Evolutionary conservation across 2,113 vertebrate species (phyloP).

Genomic region (Leuciscus idus): DNA sequence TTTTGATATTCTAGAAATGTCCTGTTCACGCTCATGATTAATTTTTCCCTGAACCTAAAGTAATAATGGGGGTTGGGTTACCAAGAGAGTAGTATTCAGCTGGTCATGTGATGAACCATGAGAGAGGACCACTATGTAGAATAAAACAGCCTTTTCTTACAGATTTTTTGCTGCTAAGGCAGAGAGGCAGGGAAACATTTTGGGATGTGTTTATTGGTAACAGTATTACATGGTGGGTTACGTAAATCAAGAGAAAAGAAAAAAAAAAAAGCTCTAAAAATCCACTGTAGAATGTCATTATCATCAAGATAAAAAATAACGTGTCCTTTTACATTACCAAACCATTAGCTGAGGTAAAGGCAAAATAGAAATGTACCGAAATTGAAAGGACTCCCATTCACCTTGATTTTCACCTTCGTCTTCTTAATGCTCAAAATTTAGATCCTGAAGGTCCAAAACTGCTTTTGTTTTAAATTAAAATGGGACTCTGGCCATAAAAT

Average conservation of each 20-base stretch:
- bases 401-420: conserved; percentile 65
- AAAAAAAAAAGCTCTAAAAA: conserved; percentile 85
- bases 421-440: conserved; percentile 62
- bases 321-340: conserved; percentile 91
- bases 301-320: conserved; percentile 97
- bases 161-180: not conserved
- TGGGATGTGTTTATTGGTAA: conserved; percentile 96
- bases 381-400: conserved; percentile 85
- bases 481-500: conserved; percentile 80
- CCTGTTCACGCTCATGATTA: not conserved
- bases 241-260: conserved; percentile 86
- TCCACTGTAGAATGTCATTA: conserved; percentile 85
- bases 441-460: conserved; percentile 64
- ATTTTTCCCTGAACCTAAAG: not conserved
- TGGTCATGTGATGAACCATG: not conserved
- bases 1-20: not conserved
- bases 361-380: conserved; percentile 96
- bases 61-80: not conserved
- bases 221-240: conserved; percentile 96
- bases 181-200: conserved; percentile 65
- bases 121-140: not conserved
- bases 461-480: conserved; percentile 62
- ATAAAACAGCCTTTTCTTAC: not conserved
- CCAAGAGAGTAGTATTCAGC: not conserved
- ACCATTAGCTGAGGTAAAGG: conserved; percentile 96